Conservation (phyloP, 1,140 invertebrate species). For the Drosophila pseudoobscura region DNA sequence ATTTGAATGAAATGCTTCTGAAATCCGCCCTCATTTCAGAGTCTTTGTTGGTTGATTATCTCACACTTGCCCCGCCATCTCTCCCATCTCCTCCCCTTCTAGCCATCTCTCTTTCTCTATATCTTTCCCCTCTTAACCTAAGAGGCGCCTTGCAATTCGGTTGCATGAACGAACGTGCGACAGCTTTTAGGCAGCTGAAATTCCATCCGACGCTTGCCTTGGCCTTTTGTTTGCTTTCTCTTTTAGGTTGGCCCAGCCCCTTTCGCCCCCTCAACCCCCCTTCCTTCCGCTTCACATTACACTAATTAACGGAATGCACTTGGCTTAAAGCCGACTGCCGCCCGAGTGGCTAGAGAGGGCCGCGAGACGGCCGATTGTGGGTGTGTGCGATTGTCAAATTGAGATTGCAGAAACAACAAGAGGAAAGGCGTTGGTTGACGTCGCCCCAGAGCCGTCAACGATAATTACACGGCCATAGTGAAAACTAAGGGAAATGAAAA, state of each 20-base stretch:
- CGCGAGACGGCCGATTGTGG: constrained; percentile 22
- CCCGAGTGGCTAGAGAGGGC: not conserved
- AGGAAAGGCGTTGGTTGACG: constrained; percentile 32
- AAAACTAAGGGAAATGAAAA: constrained; percentile 7
- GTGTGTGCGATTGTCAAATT: constrained; percentile 62
- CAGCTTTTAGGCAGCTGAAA: constrained; percentile 49
- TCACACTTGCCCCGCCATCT: not conserved
- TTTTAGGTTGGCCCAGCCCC: not conserved
- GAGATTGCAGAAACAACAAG: constrained; percentile 50
- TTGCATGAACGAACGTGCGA: constrained; percentile 40
- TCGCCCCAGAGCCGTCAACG: constrained; percentile 44
- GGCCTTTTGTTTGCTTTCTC: constrained; percentile 66
- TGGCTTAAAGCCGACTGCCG: constrained; percentile 31
- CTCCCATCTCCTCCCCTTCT: not conserved
- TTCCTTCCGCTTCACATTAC: constrained; percentile 45
- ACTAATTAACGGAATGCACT: constrained; percentile 82
- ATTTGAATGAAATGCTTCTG: constrained; percentile 7
- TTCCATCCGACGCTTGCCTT: constrained; percentile 57
- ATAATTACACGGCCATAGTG: constrained; percentile 56
- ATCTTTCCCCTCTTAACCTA: constrained; percentile 11
- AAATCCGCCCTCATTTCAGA: not conserved
- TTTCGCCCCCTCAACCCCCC: not conserved
- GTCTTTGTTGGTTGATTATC: constrained; percentile 32
- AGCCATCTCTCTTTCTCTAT: not conserved
- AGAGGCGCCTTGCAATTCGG: constrained; percentile 46